These are phyloP conservation scores for Anarsia innoxiella DNA, from an alignment of 2,888 invertebrate species.

Conservation along the genomic window DNA sequence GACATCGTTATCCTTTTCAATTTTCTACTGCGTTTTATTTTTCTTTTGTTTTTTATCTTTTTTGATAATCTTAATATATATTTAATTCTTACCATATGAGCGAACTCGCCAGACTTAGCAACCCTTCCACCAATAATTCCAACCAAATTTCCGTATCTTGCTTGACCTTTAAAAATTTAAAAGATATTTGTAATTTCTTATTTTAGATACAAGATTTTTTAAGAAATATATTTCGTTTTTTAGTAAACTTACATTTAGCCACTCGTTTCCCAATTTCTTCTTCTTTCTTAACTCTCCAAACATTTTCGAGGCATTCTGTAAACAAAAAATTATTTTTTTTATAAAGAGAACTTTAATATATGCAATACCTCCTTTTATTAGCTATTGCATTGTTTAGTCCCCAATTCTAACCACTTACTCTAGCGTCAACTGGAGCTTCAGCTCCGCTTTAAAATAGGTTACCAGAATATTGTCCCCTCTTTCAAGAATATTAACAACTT, in stretches of 20 bases:
- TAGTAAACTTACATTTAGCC: neutral
- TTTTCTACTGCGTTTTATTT: no score
- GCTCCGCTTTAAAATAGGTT: no score
- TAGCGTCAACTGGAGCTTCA: no score
- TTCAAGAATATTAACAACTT: neutral
- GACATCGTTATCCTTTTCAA: no score
- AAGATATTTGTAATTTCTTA: neutral
- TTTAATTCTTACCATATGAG: constrained; percentile 25
- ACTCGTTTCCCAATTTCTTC: neutral
- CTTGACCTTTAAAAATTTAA: neutral
- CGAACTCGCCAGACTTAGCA: constrained; percentile 25
- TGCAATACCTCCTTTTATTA: neutral
- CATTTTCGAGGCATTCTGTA: constrained; percentile 11
- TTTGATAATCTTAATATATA: neutral
- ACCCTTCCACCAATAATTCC: neutral
- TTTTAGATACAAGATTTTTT: neutral
- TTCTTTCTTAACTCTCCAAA: constrained; percentile 7
- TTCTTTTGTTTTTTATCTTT: no score
- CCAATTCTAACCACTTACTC: no score
- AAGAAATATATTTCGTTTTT: neutral
- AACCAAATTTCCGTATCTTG: neutral
- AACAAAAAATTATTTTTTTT: neutral
- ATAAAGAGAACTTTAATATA: neutral
- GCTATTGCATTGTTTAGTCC: no score
- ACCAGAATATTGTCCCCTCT: no score